Conservation (phyloP, 2,797 vertebrate species). For the Tragelaphus eurycerus region DNA sequence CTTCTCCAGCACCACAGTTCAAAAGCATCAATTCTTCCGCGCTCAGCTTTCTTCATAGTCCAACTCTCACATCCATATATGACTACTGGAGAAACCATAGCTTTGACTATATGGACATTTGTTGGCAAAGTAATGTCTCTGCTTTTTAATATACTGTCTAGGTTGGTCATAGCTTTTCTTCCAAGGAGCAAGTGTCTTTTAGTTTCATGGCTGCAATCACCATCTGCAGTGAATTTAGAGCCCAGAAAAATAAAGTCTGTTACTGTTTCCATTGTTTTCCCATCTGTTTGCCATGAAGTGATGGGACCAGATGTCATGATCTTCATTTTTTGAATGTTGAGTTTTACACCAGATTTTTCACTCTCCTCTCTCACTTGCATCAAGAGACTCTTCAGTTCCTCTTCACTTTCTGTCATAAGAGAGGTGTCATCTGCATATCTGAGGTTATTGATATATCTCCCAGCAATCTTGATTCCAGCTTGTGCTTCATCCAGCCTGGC, state of each 20-base stretch:
- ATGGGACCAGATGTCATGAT: neutral
- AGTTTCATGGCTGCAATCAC: neutral
- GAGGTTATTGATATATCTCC: neutral
- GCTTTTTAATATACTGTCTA: neutral
- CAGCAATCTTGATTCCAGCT: neutral
- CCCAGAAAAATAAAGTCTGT: neutral
- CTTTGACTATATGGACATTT: neutral
- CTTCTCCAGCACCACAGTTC: neutral
- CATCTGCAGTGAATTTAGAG: neutral
- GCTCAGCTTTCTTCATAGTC: fast-evolving
- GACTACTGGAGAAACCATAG: neutral
- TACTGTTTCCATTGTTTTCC: neutral
- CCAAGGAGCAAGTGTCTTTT: neutral
- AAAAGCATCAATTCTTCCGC: fast-evolving
- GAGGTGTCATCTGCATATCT: neutral
- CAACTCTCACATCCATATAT: neutral
- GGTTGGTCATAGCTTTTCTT: neutral
- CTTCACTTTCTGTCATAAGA: neutral
- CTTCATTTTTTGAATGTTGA: neutral
- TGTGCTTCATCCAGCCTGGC: neutral
- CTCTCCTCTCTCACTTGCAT: neutral
- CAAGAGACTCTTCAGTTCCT: neutral
- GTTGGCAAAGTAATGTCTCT: neutral
- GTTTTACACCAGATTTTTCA: neutral
- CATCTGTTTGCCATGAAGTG: neutral